Conservation (phyloP, 2,113 vertebrate species). For the Gadus chalcogrammus region DNA sequence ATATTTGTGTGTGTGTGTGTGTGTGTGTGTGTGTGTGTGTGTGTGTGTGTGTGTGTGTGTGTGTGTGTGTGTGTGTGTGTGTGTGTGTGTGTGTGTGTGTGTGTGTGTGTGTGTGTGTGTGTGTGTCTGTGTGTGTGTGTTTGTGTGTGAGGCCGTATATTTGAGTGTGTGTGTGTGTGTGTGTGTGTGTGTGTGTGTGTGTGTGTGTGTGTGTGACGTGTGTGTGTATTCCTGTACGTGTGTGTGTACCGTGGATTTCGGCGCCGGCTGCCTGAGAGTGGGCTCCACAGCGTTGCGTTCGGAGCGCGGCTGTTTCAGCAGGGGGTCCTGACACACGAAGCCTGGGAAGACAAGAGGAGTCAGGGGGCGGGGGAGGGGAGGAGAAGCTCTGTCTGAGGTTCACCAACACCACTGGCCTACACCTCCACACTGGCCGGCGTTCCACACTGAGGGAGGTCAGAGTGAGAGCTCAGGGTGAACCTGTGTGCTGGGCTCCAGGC, state of each 20-base stretch:
- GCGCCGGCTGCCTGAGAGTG: constrained; percentile 68
- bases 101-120: too few relatives aligned
- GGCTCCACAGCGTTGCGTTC: constrained; percentile 70
- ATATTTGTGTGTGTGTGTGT: too few relatives aligned
- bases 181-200: too few relatives aligned
- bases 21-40: too few relatives aligned
- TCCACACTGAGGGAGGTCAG: neutral
- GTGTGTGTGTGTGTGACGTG: neutral
- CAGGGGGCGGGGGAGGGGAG: neutral
- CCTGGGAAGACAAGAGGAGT: constrained; percentile 67
- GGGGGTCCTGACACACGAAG: constrained; percentile 89
- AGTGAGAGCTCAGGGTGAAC: neutral
- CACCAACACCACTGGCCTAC: neutral
- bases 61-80: too few relatives aligned
- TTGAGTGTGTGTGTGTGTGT: too few relatives aligned
- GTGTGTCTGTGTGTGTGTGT: neutral
- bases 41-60: too few relatives aligned
- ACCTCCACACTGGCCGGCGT: neutral
- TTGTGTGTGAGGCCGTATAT: too few relatives aligned
- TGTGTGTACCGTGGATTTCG: constrained; percentile 54
- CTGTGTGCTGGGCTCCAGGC: neutral
- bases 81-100: too few relatives aligned
- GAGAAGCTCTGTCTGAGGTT: neutral
- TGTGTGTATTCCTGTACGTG: neutral
- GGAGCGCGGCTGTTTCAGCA: constrained; percentile 67